Percentiles rank a stretch among this genome's conserved stretches.
These are phyloP conservation scores for Eugnorisma glareosa DNA, from an alignment of 2,888 invertebrate genomes.

Conservation along the genomic window DNA sequence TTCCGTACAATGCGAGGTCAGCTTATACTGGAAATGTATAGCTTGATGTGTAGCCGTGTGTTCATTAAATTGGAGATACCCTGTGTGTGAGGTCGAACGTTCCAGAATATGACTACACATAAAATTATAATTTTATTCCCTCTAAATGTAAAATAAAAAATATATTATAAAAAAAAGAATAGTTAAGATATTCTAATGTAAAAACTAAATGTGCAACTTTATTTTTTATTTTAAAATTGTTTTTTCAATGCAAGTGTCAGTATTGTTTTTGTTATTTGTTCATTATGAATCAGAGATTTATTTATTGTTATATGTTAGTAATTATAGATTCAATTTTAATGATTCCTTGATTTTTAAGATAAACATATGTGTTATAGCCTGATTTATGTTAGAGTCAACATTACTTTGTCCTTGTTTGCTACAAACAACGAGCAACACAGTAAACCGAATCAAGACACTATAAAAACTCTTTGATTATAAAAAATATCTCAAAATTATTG, in stretches of 20 bases:
- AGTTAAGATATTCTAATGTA: slow-evolving; percentile 37
- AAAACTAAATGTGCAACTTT: slow-evolving; percentile 22
- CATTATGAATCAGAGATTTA: slow-evolving; percentile 66
- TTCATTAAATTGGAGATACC: neutral
- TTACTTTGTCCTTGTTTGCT: neutral
- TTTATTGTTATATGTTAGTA: slow-evolving; percentile 67
- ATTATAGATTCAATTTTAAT: slow-evolving; percentile 52
- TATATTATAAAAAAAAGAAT: slow-evolving; percentile 8
- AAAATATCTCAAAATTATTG: neutral
- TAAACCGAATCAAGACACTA: neutral
- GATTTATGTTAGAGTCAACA: slow-evolving; percentile 19
- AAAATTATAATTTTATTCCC: neutral
- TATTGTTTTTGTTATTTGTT: slow-evolving; percentile 63
- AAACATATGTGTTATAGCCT: neutral
- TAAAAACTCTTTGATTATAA: neutral
- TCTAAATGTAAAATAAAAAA: slow-evolving; percentile 9
- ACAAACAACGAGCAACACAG: neutral
- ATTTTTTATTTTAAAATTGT: slow-evolving; percentile 35
- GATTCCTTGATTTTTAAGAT: slow-evolving; percentile 40
- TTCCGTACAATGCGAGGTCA: too few species aligned
- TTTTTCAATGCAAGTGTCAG: slow-evolving; percentile 48
- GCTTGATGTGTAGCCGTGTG: too few species aligned
- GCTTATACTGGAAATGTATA: too few species aligned
- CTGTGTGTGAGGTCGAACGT: neutral
- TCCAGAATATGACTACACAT: neutral